These are phyloP conservation scores for Arizona elegans DNA, from an alignment of 2,113 vertebrate genomes.

Conservation along the genomic window DNA sequence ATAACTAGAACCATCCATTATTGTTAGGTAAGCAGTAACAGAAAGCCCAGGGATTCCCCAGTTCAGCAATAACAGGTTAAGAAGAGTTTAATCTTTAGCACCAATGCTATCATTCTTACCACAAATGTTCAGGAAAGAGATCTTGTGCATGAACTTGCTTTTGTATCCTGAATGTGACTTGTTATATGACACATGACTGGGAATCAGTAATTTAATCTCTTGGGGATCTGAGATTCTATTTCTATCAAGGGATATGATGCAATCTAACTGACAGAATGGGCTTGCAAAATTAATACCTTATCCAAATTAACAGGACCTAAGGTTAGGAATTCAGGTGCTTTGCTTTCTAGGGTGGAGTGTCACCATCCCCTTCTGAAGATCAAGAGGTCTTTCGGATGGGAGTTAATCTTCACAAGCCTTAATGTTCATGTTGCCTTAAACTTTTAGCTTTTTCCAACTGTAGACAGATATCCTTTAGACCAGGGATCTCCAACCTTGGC, in stretches of 20 bases:
- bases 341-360: neutral
- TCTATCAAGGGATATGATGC: neutral
- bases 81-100: neutral
- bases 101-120: neutral
- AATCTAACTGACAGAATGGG: neutral
- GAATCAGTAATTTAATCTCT: neutral
- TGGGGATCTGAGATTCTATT: neutral
- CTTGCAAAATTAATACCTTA: neutral
- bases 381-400: neutral
- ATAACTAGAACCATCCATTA: neutral
- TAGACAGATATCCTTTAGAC: neutral
- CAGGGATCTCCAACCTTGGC: too few species aligned
- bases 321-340: neutral
- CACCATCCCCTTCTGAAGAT: neutral
- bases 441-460: neutral
- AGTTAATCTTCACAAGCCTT: neutral
- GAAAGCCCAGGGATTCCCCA: neutral
- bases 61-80: neutral
- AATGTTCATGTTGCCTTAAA: neutral
- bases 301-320: neutral
- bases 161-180: neutral
- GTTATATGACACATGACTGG: neutral
- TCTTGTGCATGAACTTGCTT: neutral
- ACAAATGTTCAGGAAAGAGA: neutral
- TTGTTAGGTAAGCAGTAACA: neutral